Base-by-base conservation (phyloP, 2,113 vertebrate species). In the Hoplias malabaricus region DNA sequence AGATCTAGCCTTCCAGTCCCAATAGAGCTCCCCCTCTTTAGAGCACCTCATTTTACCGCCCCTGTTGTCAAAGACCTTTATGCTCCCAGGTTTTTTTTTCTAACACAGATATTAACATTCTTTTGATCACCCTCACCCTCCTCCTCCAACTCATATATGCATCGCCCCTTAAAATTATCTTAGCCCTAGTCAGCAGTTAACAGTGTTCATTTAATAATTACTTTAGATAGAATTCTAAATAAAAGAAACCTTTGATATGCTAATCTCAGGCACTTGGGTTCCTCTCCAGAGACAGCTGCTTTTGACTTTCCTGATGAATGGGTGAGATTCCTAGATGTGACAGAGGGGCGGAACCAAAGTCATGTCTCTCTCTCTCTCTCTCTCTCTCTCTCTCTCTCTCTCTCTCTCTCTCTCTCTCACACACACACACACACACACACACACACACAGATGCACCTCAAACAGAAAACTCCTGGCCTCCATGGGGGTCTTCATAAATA, bases 191-290 rank as follows among this genome's bases (percentile, higher is more conserved):
- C 90, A 90, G 91, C 89, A 90, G 73, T 93, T 90, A 89, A 77
- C 84, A 86, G 85, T 87, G 85, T 89, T 90, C 88, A 84, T 89
- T 90, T 87, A 90, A 88, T 87, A 90, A 89, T 85, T 75, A 82
- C 87, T 88, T 89, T 86, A 87, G 87, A 92, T 91, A 84, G 89
- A 89, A 87, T 88, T 89, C 84, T 86, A 89, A 88, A 79, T 43
- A 85, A 87, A 83, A 87, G 87, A 83, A 13, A 73, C 82, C 91
- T 92, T 92, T 93, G 91, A 92, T 92, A 89, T 93, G 92, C 82
- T 89, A 92, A 93, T 92, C n/a, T n/a, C 14, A 23, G 16, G 5
- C 14, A 50, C 43, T 42, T 13, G 83, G 73, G 72, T 79, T 82
- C 83, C 83, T 75, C 53, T 69, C 72, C 19, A 69, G 79, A 63